Evolutionary conservation across 2,113 vertebrate genomes (phyloP), one percentile per base, ranked within the genome.

Genomic region (Cygnus buccinator): DNA sequence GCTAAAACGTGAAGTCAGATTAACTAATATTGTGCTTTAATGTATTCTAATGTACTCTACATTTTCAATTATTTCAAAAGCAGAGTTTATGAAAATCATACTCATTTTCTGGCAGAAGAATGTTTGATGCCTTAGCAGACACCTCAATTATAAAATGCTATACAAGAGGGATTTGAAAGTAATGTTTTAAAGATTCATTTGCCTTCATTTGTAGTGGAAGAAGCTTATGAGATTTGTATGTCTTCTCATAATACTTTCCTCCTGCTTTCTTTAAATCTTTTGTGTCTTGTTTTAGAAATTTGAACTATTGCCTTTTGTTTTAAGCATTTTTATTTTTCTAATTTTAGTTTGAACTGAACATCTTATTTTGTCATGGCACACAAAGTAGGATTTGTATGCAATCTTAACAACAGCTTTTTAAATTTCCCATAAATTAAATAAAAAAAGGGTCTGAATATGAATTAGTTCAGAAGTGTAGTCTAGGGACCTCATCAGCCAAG

Each of bases 171-270:
- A 75, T 93, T 93, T 95, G 48, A 57, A 88, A 94, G 46, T 68
- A 65, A 31, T 68, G 52, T 12, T 29, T 89, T 84, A 81, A 31
- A 93, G 31, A 44, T 94, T 84, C 46, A 41, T 23, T 85, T 93
- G 19, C 52, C 63, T 92, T 84, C 39, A 90, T 82, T 87, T 79
- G 43, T 70, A 81, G 76, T 87, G 57, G 61, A 94, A 95, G 84
- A 90, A 88, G 66, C 65, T 90, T 78, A 87, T 39, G 90, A 92
- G 54, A 87, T 94, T 91, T 96, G 52, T 93, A 4, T 93, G 23
- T 75, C 35, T 80, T 84, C 87, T 91, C n/a, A 35, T 84, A 93
- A 78, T 65, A n/a, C 57, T 94, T 82, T 72, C n/a, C 29, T 89
- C 89, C 74, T 79, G 39, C 33, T 90, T 86, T 77, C 72, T 72